These are phyloP conservation scores for Sturnus vulgaris DNA, from an alignment of 2,113 vertebrate species.

Conservation along the genomic window DNA sequence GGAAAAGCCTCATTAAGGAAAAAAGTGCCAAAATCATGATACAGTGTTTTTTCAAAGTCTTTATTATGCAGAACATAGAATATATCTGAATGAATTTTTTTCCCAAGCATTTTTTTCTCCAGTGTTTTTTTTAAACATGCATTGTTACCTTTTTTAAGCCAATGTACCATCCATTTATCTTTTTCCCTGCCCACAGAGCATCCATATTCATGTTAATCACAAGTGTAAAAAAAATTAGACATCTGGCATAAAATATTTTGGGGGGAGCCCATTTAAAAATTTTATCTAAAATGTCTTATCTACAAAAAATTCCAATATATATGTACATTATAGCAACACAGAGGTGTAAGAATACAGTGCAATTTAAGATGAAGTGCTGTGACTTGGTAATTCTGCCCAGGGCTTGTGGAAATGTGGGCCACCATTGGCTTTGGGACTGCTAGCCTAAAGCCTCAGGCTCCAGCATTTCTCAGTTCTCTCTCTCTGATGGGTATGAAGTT, in stretches of 20 bases:
- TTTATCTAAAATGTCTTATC: constrained; percentile 69
- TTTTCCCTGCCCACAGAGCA: constrained; percentile 7
- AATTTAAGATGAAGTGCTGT: constrained; percentile 63
- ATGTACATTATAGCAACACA: constrained; percentile 63
- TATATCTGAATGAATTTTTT: constrained; percentile 52
- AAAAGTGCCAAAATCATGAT: background rate
- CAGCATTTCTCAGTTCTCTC: background rate
- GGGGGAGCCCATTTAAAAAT: constrained; percentile 57
- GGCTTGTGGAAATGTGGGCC: constrained; percentile 38
- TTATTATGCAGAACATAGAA: constrained; percentile 73
- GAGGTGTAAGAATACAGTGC: constrained; percentile 62
- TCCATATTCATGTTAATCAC: constrained; percentile 54
- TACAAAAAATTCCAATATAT: constrained; percentile 66
- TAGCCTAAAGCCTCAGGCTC: constrained; percentile 61
- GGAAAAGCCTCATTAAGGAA: background rate
- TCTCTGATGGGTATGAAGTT: background rate
- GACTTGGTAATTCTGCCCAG: constrained; percentile 31
- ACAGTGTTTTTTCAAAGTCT: constrained; percentile 33
- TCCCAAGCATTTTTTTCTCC: constrained; percentile 43
- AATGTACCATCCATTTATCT: constrained; percentile 15
- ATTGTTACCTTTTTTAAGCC: constrained; percentile 58
- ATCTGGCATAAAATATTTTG: constrained; percentile 59
- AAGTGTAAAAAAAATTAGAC: constrained; percentile 66
- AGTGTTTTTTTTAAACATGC: constrained; percentile 40
- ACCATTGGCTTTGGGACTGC: constrained; percentile 56